Base-by-base conservation (phyloP, 2,888 invertebrate genomes). In the Cecidostiba fungosa region DNA sequence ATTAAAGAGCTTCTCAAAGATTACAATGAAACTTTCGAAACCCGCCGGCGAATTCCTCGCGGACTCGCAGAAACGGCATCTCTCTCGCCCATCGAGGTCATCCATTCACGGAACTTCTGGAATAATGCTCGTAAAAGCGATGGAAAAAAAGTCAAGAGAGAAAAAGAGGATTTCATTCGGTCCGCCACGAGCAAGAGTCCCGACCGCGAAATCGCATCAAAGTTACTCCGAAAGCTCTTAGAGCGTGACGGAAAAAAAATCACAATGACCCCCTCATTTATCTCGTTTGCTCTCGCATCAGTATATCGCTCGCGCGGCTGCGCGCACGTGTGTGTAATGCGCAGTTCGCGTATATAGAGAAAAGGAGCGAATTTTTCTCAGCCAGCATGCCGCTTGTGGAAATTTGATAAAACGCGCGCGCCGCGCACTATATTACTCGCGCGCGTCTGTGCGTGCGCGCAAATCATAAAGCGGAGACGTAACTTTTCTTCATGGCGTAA, bases 171-270 rank as follows among this genome's bases (percentile, higher is more conserved):
- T 59, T 54, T 69, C 43, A 47, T 72, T 72, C 39, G 19, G 36
- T 23, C 12, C 36, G 72, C 19, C 39, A 39, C 23, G 50, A 23
- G 32, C n/a, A 29, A 19, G 23, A 43, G 14, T 43, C 26, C 36
- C 12, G 26, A 47, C 66, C n/a, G n/a, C 74, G 62, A 85, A 85
- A 82, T 82, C 74, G 69, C 79, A 74, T 79, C 69, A 85, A 82
- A 85, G 74, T 85, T 82, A 79, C 82, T 79, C 19, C 29, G 76
- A 78, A 82, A 85, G 82, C 82, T 85, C 79, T 85, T 82, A 70
- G 43, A 72, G 77, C 26, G 62, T 54, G 23, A 6, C 36, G 19
- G 26, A 70, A 79, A 85, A 82, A 77, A 76, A 85, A 78, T 85
- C 82, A 76, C 78, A 78, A 82, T 85, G 79, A 70, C 29, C 79